Percentiles rank a stretch among this genome's conserved stretches.
Evolutionary conservation across 2,797 vertebrate genomes (phyloP).

Genomic region (Acanthurus lineatus): DNA sequence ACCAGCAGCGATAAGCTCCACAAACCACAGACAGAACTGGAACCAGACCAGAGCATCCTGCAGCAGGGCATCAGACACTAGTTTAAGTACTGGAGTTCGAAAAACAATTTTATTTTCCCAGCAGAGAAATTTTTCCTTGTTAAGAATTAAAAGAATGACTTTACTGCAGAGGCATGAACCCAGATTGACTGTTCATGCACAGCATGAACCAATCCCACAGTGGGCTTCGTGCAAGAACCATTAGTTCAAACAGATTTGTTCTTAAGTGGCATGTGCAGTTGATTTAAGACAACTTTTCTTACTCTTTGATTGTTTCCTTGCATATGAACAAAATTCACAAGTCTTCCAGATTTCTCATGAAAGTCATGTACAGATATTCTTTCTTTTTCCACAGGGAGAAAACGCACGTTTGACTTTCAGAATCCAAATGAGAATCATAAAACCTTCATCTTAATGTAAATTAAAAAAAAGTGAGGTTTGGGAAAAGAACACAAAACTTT

Average conservation of each 20-base stretch:
- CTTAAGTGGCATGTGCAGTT: not conserved
- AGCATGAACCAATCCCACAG: slow-evolving; percentile 39
- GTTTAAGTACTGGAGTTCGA: slow-evolving; percentile 24
- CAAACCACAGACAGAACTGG: slow-evolving; percentile 63
- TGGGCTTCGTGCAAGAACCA: slow-evolving; percentile 71
- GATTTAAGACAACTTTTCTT: not conserved
- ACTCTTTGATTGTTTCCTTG: not conserved
- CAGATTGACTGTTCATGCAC: slow-evolving; percentile 35
- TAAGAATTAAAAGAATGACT: slow-evolving; percentile 1
- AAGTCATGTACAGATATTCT: not conserved
- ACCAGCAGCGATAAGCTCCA: slow-evolving; percentile 73
- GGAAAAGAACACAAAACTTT: slow-evolving; percentile 15
- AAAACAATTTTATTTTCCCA: slow-evolving; percentile 33
- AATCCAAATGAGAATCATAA: not conserved
- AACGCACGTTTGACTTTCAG: not conserved
- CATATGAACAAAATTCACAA: not conserved
- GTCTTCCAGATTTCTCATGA: not conserved
- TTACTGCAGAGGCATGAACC: slow-evolving; percentile 13
- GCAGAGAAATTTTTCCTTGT: slow-evolving; percentile 10
- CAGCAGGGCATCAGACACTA: slow-evolving; percentile 24
- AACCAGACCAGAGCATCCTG: slow-evolving; percentile 59
- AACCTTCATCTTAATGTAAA: not conserved
- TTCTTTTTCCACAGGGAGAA: not conserved
- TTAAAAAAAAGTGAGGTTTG: not conserved
- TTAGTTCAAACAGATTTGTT: not conserved